Conservation (phyloP, 1,140 invertebrate species). For the Leptinotarsa undecemlineata region DNA sequence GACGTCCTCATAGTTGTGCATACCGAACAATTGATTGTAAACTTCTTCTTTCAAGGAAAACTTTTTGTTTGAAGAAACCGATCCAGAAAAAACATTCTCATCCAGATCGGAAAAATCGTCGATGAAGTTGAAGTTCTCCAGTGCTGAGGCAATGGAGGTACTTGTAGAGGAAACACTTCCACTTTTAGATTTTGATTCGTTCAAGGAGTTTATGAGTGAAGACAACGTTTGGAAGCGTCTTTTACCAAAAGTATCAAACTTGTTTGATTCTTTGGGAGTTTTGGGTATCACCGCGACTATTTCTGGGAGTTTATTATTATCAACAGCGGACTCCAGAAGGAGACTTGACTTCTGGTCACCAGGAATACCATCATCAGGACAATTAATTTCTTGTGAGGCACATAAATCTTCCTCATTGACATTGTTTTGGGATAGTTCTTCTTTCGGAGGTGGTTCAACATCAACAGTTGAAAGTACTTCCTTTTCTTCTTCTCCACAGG, state of each 20-base stretch:
- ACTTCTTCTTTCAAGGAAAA: conserved; percentile 29
- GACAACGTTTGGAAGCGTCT: conserved; percentile 42
- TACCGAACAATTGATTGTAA: conserved; percentile 45
- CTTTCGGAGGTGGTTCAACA: too few relatives aligned
- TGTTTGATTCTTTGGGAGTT: conserved; percentile 32
- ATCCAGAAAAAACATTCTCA: conserved; percentile 42
- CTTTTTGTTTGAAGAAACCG: conserved; percentile 33
- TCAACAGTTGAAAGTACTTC: too few relatives aligned
- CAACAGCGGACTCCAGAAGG: too few relatives aligned
- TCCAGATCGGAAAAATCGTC: conserved; percentile 46
- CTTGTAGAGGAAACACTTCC: conserved; percentile 25
- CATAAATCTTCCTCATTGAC: too few relatives aligned
- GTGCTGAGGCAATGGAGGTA: conserved; percentile 34
- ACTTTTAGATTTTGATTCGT: conserved; percentile 8
- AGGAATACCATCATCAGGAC: too few relatives aligned
- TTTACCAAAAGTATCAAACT: conserved; percentile 41
- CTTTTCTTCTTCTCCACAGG: background rate
- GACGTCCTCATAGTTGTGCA: conserved; percentile 40
- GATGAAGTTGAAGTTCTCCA: conserved; percentile 33
- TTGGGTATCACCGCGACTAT: conserved; percentile 44
- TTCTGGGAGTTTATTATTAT: conserved; percentile 38
- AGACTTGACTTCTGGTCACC: too few relatives aligned
- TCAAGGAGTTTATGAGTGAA: conserved; percentile 35
- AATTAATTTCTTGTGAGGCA: too few relatives aligned
- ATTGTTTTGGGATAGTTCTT: too few relatives aligned